A percentile compares a stretch with the other conserved stretches of the same genome.
Evolutionary conservation across 1,140 invertebrate genomes (phyloP).

Genomic region (Anadara kagoshimensis): DNA sequence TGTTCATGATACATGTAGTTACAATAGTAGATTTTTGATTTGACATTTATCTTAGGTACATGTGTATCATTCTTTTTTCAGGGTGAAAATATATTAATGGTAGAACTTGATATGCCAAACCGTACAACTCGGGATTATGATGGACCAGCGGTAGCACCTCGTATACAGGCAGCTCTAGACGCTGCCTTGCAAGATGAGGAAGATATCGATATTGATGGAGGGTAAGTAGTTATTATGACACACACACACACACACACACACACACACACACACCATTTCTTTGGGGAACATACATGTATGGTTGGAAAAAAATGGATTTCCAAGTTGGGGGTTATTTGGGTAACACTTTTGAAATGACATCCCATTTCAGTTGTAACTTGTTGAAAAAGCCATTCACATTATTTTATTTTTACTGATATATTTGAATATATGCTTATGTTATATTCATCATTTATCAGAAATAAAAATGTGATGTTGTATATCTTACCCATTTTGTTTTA

Average conservation of each 20-base stretch:
- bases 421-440: neutral
- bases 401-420: neutral
- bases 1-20: no score
- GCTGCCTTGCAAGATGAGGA: slow-evolving; percentile 83
- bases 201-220: slow-evolving; percentile 83
- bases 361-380: no score
- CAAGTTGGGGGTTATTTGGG: no score
- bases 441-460: no score
- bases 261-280: no score
- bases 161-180: slow-evolving; percentile 83
- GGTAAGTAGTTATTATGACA: slow-evolving; percentile 53
- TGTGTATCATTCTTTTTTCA: slow-evolving; percentile 72
- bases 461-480: no score
- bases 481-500: no score
- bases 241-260: no score
- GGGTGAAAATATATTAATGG: slow-evolving; percentile 88
- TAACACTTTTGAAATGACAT: no score
- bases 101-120: slow-evolving; percentile 87
- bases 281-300: neutral
- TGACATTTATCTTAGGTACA: neutral
- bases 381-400: neutral
- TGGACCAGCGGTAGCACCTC: slow-evolving; percentile 82
- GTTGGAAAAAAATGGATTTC: no score
- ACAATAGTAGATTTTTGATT: no score
- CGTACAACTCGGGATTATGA: slow-evolving; percentile 88